These are phyloP conservation scores for Trichogramma dendrolimi DNA, from an alignment of 2,888 invertebrate species.

Conservation along the genomic window DNA sequence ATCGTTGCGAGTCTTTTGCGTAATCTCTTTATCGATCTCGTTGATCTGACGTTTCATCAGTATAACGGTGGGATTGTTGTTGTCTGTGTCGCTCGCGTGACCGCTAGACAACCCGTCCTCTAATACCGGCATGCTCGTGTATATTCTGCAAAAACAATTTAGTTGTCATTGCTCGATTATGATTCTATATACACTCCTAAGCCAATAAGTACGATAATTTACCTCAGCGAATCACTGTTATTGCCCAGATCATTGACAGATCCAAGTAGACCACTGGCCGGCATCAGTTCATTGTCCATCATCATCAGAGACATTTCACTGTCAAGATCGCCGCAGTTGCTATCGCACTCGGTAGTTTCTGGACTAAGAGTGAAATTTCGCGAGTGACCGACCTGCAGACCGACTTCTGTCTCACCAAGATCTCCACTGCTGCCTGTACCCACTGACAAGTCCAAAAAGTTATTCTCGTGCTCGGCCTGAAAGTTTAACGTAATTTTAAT, in stretches of 20 bases:
- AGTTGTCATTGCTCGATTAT: not conserved
- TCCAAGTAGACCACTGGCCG: slow-evolving; percentile 48
- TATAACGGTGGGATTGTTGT: slow-evolving; percentile 74
- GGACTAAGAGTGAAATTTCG: slow-evolving; percentile 86
- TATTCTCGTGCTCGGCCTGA: slow-evolving; percentile 58
- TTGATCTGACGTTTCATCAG: slow-evolving; percentile 65
- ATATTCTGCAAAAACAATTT: slow-evolving; percentile 51
- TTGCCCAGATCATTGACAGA: slow-evolving; percentile 58
- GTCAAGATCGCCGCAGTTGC: slow-evolving; percentile 79
- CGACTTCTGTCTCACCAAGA: slow-evolving; percentile 63
- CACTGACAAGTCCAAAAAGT: slow-evolving; percentile 60
- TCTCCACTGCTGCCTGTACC: slow-evolving; percentile 64
- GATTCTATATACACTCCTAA: not conserved
- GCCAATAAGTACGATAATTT: not conserved
- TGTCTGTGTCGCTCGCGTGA: slow-evolving; percentile 88
- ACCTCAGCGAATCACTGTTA: slow-evolving; percentile 61
- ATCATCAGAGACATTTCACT: slow-evolving; percentile 77
- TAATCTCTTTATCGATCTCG: slow-evolving; percentile 69
- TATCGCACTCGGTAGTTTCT: slow-evolving; percentile 89
- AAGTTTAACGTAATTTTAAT: slow-evolving; percentile 20
- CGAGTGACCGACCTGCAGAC: slow-evolving; percentile 65
- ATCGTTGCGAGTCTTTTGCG: slow-evolving; percentile 58
- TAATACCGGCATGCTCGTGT: slow-evolving; percentile 81
- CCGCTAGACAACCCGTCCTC: slow-evolving; percentile 93
- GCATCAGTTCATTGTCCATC: slow-evolving; percentile 63